Conservation (phyloP, 2,888 invertebrate species). For the Spilarctia lutea region DNA sequence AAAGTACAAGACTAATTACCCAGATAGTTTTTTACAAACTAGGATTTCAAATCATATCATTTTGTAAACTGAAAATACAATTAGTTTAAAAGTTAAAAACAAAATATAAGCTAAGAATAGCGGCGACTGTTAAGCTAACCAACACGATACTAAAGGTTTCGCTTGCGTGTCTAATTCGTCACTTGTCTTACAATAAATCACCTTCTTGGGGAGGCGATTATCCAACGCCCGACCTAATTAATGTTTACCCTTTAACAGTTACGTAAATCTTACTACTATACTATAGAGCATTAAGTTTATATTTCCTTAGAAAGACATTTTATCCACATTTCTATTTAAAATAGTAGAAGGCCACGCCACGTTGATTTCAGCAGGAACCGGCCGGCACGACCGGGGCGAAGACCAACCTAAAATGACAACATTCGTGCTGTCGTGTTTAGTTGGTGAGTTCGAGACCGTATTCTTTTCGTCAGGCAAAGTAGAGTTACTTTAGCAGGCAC, state of each 20-base stretch:
- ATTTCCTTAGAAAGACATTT: neutral
- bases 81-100: neutral
- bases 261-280: neutral
- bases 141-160: neutral
- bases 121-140: neutral
- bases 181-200: constrained; percentile 10
- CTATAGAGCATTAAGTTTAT: neutral
- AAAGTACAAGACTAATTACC: too few species aligned
- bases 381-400: too few species aligned
- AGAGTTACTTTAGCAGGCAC: too few species aligned
- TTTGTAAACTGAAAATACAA: neutral
- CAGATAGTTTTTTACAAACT: too few species aligned
- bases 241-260: constrained; percentile 4
- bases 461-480: too few species aligned
- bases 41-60: neutral
- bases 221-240: constrained; percentile 6
- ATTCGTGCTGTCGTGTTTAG: too few species aligned
- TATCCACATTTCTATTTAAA: neutral
- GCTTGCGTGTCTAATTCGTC: neutral
- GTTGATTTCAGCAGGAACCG: too few species aligned
- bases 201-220: constrained; percentile 4
- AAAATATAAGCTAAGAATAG: too few species aligned
- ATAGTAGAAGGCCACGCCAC: neutral
- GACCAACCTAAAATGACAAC: too few species aligned
- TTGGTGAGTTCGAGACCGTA: too few species aligned